Conservation (phyloP, 2,113 vertebrate species). For the Barbus barbus region DNA sequence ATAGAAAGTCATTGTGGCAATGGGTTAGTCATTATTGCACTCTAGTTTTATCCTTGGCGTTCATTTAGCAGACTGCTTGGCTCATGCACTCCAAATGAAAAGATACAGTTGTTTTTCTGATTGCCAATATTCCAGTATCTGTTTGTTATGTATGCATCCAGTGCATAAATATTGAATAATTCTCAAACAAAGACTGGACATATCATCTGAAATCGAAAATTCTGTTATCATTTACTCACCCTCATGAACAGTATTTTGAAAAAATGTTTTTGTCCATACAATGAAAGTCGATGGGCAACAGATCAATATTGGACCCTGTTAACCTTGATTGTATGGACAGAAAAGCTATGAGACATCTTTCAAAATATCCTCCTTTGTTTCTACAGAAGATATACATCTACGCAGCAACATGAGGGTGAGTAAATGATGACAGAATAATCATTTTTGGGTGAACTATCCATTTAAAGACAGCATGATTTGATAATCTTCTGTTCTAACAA, state of each 20-base stretch:
- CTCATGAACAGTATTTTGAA: not conserved
- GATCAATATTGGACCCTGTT: too few species aligned
- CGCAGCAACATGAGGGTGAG: not conserved
- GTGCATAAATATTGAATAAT: not conserved
- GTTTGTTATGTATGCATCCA: not conserved
- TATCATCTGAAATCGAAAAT: not conserved
- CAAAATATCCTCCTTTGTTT: not conserved
- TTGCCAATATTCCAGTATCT: not conserved
- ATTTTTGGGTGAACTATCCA: not conserved
- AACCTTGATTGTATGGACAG: too few species aligned
- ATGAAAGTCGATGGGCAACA: too few species aligned
- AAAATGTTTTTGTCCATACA: too few species aligned
- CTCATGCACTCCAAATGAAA: not conserved
- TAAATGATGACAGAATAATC: not conserved
- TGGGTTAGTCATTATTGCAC: not conserved
- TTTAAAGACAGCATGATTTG: not conserved
- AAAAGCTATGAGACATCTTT: not conserved
- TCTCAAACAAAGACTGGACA: not conserved
- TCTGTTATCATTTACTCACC: not conserved
- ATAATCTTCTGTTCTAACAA: not conserved
- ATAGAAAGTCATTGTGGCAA: not conserved
- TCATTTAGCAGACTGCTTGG: not conserved
- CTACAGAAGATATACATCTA: not conserved
- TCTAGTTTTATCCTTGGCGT: not conserved
- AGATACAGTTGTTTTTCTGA: not conserved